phyloP scores from a whole-genome alignment of 2,888 invertebrate genomes.

The Dione juno region DNA sequence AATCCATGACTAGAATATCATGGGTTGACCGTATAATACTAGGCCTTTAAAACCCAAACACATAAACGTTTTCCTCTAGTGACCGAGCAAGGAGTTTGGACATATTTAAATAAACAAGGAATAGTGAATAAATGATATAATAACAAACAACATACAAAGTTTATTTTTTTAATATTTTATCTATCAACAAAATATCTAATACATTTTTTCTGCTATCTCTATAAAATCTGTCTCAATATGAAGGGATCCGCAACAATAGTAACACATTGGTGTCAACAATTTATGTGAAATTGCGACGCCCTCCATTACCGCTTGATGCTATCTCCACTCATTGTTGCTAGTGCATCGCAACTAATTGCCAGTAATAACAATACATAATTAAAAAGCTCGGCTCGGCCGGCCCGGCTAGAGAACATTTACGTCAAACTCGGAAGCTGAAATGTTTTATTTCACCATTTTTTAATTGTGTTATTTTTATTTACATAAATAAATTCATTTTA shows the following conservation, averaged over 20 bases:
- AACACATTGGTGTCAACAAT: slow-evolving; percentile 63
- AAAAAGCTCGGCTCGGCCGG: slow-evolving; percentile 29
- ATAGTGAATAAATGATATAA: too few species aligned
- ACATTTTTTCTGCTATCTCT: slow-evolving; percentile 47
- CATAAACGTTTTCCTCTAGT: too few species aligned
- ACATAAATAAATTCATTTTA: not conserved
- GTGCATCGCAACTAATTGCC: slow-evolving; percentile 38
- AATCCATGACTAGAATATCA: too few species aligned
- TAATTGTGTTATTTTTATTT: not conserved
- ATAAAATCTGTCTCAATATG: slow-evolving; percentile 44
- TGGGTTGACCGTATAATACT: too few species aligned
- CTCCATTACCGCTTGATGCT: slow-evolving; percentile 52
- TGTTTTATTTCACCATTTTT: not conserved
- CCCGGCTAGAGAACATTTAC: not conserved
- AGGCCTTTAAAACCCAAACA: too few species aligned
- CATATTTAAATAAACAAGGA: too few species aligned
- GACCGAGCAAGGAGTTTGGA: too few species aligned
- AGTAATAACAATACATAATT: slow-evolving; percentile 41
- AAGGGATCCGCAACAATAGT: slow-evolving; percentile 57
- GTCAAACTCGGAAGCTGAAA: slow-evolving; percentile 12
- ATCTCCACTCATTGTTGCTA: slow-evolving; percentile 55
- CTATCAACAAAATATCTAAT: not conserved
- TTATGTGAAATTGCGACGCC: slow-evolving; percentile 65
- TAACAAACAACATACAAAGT: too few species aligned
- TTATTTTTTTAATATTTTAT: too few species aligned